Percentiles rank a stretch among this genome's conserved stretches.
Evolutionary conservation across 2,113 vertebrate genomes (phyloP).

Genomic region (Campylorhamphus procurvoides): DNA sequence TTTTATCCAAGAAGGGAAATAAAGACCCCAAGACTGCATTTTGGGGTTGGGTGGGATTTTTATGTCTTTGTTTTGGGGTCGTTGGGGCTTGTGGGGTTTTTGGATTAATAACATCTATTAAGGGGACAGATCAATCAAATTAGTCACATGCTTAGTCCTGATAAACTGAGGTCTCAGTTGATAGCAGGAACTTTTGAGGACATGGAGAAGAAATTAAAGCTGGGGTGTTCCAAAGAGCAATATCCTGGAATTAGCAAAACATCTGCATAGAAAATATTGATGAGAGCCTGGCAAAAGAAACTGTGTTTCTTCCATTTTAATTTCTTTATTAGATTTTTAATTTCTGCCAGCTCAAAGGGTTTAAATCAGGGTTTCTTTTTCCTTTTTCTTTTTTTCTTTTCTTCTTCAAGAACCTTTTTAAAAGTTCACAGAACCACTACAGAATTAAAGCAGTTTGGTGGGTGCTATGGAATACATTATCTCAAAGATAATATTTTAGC

Average conservation of each 20-base stretch:
- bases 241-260: not conserved
- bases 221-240: not conserved
- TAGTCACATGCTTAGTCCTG: not conserved
- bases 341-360: not conserved
- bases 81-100: accelerated
- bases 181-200: not conserved
- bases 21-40: not conserved
- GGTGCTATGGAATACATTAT: constrained; percentile 22
- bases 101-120: not conserved
- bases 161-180: not conserved
- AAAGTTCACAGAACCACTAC: constrained; percentile 21
- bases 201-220: not conserved
- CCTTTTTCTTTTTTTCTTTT: not conserved
- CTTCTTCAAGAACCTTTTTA: not conserved
- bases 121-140: not conserved
- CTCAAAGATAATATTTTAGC: constrained; percentile 19
- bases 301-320: not conserved
- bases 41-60: not conserved
- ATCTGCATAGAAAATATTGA: not conserved
- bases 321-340: not conserved
- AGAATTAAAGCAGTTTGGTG: constrained; percentile 1
- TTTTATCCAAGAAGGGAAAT: not conserved
- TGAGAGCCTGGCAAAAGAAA: not conserved
- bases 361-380: not conserved
- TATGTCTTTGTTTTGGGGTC: not conserved